These are phyloP conservation scores for Apis mellifera DNA, from an alignment of 1,140 invertebrate genomes.

Conservation along the genomic window Amel_HAv3.1 CM009932.2:658501-659000, in stretches of 20 bases:
- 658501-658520: too few species aligned
- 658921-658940: slow-evolving; percentile 67
- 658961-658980: slow-evolving; percentile 82
- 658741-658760: slow-evolving; percentile 91
- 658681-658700: slow-evolving; percentile 94
- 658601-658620: slow-evolving; percentile 86
- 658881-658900: not conserved
- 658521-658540: not conserved
- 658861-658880: slow-evolving; percentile 29
- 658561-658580: too few species aligned
- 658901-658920: slow-evolving; percentile 60
- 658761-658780: slow-evolving; percentile 91
- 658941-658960: slow-evolving; percentile 77
- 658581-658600: slow-evolving; percentile 41
- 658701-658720: slow-evolving; percentile 95
- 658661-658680: slow-evolving; percentile 96
- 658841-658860: slow-evolving; percentile 31
- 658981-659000: slow-evolving; percentile 64
- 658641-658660: slow-evolving; percentile 92
- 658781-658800: slow-evolving; percentile 90
- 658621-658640: slow-evolving; percentile 94
- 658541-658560: not conserved
- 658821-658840: slow-evolving; percentile 7
- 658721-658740: slow-evolving; percentile 93
- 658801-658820: slow-evolving; percentile 66